phyloP scores from a whole-genome alignment of 2,113 vertebrate species.

The Beaufortia kweichowensis region DNA sequence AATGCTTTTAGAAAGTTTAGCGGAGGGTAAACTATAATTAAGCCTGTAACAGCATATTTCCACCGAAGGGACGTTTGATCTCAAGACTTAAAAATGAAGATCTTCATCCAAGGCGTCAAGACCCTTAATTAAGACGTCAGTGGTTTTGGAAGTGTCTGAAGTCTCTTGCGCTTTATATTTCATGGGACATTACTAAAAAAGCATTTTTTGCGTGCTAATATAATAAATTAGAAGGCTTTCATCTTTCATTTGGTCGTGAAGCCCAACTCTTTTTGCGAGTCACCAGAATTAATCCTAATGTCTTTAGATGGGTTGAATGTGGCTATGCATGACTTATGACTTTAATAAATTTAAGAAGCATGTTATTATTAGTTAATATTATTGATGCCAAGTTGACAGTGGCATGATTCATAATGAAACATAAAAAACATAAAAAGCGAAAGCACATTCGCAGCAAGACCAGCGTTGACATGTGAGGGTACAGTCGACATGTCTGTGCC shows the following conservation, averaged over 20 bases:
- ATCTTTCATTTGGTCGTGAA: too few relatives aligned
- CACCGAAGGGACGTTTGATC: slow-evolving; percentile 4
- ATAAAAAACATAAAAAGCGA: slow-evolving; percentile 40
- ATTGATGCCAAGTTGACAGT: too few relatives aligned
- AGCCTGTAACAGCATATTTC: slow-evolving; percentile 33
- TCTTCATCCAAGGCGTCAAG: slow-evolving; percentile 31
- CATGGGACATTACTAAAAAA: neutral
- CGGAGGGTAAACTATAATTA: slow-evolving; percentile 23
- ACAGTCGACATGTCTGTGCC: slow-evolving; percentile 60
- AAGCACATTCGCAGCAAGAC: slow-evolving; percentile 51
- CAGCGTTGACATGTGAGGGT: slow-evolving; percentile 53
- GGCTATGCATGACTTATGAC: too few relatives aligned
- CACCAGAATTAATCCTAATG: too few relatives aligned
- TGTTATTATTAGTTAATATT: too few relatives aligned
- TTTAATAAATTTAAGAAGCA: too few relatives aligned
- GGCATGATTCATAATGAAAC: too few relatives aligned
- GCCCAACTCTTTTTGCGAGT: too few relatives aligned
- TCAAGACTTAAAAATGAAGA: slow-evolving; percentile 25
- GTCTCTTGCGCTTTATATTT: neutral
- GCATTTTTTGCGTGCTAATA: neutral
- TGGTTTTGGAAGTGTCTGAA: slow-evolving; percentile 17
- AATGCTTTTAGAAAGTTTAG: slow-evolving; percentile 8
- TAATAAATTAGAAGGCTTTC: too few relatives aligned
- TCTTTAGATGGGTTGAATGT: too few relatives aligned
- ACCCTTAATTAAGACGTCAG: slow-evolving; percentile 5